Percentiles rank a stretch among this genome's conserved stretches.
Conservation (phyloP, 1,140 invertebrate genomes). For the Dreissena rostriformis region DNA sequence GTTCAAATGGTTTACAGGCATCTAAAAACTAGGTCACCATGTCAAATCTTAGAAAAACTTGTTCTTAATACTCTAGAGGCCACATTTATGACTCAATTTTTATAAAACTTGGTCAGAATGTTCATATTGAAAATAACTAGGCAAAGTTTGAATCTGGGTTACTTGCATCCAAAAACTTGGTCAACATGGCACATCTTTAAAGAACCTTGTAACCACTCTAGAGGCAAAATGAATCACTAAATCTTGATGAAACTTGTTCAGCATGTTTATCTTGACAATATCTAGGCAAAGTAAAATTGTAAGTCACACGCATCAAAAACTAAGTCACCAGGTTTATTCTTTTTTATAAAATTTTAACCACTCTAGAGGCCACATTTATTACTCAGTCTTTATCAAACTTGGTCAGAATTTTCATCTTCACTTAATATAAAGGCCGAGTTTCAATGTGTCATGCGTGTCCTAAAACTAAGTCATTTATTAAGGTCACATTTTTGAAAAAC, state of each 20-base stretch:
- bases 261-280: background rate
- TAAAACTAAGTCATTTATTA: background rate
- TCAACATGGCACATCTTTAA: background rate
- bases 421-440: background rate
- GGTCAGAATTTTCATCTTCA: background rate
- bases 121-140: background rate
- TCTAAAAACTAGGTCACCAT: background rate
- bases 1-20: background rate
- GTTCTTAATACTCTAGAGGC: background rate
- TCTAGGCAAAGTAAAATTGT: background rate
- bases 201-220: background rate
- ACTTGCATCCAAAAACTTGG: background rate
- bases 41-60: background rate
- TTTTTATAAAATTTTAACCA: background rate
- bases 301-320: background rate
- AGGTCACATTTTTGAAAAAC: background rate
- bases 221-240: background rate
- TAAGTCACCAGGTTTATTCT: background rate
- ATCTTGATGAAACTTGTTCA: background rate
- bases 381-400: background rate
- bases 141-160: background rate
- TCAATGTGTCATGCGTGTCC: background rate
- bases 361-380: constrained; percentile 5
- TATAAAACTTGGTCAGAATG: background rate
- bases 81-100: background rate